Conservation (phyloP, 2,113 vertebrate species). For the Forbesichthys papilliferus region DNA sequence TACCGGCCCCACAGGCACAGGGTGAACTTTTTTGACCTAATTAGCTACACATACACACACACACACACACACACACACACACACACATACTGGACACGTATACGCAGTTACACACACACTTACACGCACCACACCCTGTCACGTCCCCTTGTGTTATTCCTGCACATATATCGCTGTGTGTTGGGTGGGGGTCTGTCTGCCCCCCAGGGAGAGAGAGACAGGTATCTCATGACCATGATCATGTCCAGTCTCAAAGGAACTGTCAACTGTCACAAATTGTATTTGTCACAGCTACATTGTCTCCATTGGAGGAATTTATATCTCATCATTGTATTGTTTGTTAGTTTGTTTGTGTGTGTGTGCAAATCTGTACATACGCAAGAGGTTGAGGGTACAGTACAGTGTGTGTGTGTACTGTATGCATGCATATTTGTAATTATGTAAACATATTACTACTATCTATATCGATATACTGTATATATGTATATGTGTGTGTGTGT, state of each 20-base stretch:
- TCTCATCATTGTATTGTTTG: constrained; percentile 20
- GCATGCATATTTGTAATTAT: background rate
- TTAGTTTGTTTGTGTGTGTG: constrained; percentile 8
- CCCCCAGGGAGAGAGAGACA: constrained; percentile 7
- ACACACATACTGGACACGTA: background rate
- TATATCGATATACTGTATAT: constrained; percentile 4
- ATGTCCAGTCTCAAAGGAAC: background rate
- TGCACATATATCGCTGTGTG: background rate
- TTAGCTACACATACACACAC: background rate
- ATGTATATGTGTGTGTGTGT: constrained; percentile 7
- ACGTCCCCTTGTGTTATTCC: background rate
- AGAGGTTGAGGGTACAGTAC: too few relatives aligned
- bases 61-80: constrained; percentile 8
- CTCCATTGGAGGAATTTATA: constrained; percentile 39
- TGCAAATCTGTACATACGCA: background rate
- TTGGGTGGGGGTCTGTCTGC: background rate
- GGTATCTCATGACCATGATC: background rate
- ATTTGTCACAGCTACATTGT: constrained; percentile 15
- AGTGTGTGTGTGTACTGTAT: background rate
- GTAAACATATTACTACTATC: background rate
- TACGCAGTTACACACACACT: background rate
- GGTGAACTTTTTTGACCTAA: background rate
- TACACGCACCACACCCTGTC: background rate
- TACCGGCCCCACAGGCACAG: background rate
- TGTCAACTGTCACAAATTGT: constrained; percentile 38